A percentile compares a stretch with the other conserved stretches of the same genome.
These are phyloP conservation scores for Platyrinchus mystaceus DNA, from an alignment of 2,797 vertebrate species.

Conservation along the genomic window DNA sequence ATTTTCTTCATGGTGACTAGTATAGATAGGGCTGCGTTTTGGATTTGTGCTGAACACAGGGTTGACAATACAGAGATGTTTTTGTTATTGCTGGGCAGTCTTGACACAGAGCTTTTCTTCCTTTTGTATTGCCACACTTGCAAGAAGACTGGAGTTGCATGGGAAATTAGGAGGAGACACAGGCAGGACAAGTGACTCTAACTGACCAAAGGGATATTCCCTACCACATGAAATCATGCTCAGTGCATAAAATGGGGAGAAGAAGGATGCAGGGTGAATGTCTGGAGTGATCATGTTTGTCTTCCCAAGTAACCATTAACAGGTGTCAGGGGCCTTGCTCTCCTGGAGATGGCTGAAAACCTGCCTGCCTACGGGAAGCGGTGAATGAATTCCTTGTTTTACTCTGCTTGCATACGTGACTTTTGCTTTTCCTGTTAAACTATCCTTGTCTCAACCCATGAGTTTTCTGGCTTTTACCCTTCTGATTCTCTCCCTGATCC, in stretches of 20 bases:
- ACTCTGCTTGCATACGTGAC: neutral
- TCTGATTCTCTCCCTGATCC: neutral
- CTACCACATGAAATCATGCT: neutral
- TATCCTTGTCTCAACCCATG: neutral
- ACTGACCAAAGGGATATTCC: neutral
- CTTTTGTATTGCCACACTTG: neutral
- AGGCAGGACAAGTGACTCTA: neutral
- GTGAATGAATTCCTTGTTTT: neutral
- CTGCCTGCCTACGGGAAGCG: neutral
- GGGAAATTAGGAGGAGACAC: neutral
- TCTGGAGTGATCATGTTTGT: neutral
- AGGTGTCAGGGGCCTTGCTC: neutral
- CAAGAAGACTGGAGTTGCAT: neutral
- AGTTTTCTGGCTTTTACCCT: neutral
- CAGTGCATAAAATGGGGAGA: neutral
- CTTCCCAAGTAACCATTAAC: neutral
- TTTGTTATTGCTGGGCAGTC: neutral
- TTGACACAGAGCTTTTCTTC: neutral
- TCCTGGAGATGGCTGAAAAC: neutral
- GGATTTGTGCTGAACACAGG: neutral
- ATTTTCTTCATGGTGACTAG: neutral
- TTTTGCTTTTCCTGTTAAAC: neutral
- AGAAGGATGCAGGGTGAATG: neutral
- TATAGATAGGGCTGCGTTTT: neutral
- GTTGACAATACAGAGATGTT: neutral